Conservation (phyloP, 2,888 invertebrate genomes). For the Galeopsomyia nigrocyanea region DNA sequence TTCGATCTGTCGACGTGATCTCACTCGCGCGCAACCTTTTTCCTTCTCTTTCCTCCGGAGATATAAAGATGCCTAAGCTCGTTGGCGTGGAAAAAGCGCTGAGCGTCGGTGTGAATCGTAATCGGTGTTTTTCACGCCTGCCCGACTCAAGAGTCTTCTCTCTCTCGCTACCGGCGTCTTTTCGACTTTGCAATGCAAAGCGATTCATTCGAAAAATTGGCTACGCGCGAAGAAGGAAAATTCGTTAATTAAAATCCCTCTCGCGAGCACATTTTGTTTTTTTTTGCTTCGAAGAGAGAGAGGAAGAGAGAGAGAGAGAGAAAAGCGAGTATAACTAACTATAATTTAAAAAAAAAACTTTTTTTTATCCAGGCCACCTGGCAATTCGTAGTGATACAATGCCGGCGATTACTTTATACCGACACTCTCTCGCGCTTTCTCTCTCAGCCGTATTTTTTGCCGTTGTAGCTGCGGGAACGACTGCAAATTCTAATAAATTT, state of each 20-base stretch:
- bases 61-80: background rate
- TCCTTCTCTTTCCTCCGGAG: background rate
- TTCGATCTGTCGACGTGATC: background rate
- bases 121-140: slow-evolving; percentile 35
- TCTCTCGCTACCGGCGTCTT: no score
- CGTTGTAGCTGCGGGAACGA: background rate
- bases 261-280: no score
- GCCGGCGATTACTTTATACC: slow-evolving; percentile 18
- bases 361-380: background rate
- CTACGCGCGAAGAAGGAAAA: no score
- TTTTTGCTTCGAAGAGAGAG: no score
- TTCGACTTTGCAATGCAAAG: no score
- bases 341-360: background rate
- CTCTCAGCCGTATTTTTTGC: slow-evolving; percentile 9
- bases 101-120: slow-evolving; percentile 37
- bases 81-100: slow-evolving; percentile 34
- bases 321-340: background rate
- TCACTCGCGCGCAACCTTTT: background rate
- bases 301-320: no score
- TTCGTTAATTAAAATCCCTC: no score
- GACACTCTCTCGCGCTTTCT: background rate
- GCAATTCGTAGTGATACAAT: slow-evolving; percentile 9
- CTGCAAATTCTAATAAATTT: slow-evolving; percentile 40
- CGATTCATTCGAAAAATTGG: no score
- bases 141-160: slow-evolving; percentile 13